A percentile compares a stretch with the other conserved stretches of the same genome.
Evolutionary conservation across 2,113 vertebrate species (phyloP).

Genomic region (Carettochelys insculpta): DNA sequence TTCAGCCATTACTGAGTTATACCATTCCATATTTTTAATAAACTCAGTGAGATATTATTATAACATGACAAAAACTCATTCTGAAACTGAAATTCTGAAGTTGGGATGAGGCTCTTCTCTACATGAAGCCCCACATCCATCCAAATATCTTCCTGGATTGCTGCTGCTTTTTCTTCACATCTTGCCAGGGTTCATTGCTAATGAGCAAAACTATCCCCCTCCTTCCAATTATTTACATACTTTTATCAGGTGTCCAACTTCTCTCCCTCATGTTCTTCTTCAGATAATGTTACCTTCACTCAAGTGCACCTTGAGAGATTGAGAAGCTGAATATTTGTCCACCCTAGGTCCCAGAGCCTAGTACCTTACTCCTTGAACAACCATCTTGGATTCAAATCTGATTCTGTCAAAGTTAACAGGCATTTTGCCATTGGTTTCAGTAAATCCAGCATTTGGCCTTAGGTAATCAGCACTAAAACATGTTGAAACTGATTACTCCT

Average conservation of each 20-base stretch:
- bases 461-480: neutral
- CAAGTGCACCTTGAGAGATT: neutral
- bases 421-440: neutral
- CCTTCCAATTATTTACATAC: neutral
- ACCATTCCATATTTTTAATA: neutral
- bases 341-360: no score
- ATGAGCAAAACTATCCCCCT: neutral
- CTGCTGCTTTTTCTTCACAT: neutral
- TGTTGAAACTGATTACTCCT: neutral
- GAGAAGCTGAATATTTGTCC: neutral
- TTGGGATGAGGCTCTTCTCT: neutral
- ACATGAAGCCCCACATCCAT: neutral
- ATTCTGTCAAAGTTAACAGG: neutral
- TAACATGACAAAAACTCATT: neutral
- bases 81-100: neutral
- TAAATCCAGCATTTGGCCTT: neutral
- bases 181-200: neutral
- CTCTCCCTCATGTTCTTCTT: accelerated
- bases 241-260: neutral
- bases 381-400: neutral
- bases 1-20: neutral
- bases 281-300: neutral
- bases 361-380: accelerated
- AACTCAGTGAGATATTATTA: neutral
- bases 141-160: neutral